Evolutionary conservation across 2,888 invertebrate species (phyloP).

Genomic region (Meandrusa payeni): DNA sequence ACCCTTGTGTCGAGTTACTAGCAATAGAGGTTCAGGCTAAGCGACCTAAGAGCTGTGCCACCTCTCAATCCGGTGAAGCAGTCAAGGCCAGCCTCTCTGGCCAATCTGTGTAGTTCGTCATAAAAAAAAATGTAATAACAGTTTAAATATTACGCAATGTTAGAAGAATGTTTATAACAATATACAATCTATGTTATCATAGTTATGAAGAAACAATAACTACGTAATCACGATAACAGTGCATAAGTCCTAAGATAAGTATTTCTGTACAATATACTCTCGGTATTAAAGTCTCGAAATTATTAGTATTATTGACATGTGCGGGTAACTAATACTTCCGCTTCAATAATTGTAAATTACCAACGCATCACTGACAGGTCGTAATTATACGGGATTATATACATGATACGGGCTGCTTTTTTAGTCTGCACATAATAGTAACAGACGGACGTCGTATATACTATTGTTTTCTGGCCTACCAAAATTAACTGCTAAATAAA

Average conservation of each 20-base stretch:
- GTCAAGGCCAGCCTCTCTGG: no score
- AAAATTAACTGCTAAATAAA: no score
- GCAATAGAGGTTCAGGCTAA: no score
- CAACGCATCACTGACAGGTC: background rate
- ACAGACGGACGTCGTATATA: no score
- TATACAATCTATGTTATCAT: slow-evolving; percentile 3
- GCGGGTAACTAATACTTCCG: slow-evolving; percentile 7
- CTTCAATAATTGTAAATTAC: slow-evolving; percentile 1
- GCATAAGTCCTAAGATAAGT: slow-evolving; percentile 18
- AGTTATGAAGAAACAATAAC: slow-evolving; percentile 11
- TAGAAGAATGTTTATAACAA: slow-evolving; percentile 13
- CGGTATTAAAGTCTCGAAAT: background rate
- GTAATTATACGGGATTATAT: slow-evolving; percentile 5
- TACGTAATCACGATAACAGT: slow-evolving; percentile 5
- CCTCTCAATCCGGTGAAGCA: no score
- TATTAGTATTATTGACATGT: slow-evolving; percentile 5
- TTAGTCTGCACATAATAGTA: no score
- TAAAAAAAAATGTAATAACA: no score
- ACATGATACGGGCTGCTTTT: background rate
- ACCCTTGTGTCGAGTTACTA: no score
- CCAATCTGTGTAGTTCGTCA: no score
- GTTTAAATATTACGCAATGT: slow-evolving; percentile 2
- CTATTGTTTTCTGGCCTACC: no score
- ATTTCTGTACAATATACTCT: background rate
- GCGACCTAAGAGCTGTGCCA: no score